These are phyloP conservation scores for Hypomesus transpacificus DNA, from an alignment of 2,113 vertebrate genomes.

Conservation along the genomic window DNA sequence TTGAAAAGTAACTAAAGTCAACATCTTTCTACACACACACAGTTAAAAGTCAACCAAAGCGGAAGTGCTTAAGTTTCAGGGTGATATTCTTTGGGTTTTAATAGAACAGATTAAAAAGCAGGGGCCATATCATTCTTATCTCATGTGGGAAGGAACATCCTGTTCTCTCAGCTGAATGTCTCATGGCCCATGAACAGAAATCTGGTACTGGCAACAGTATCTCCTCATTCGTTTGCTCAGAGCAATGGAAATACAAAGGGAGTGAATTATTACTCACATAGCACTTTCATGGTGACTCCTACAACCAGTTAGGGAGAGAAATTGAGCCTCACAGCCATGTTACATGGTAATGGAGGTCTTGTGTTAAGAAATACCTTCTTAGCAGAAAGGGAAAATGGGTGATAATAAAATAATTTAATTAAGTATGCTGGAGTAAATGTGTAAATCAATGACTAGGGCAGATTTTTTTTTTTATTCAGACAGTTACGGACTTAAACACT, in stretches of 20 bases:
- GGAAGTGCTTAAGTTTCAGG: too few relatives aligned
- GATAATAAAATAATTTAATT: constrained; percentile 8
- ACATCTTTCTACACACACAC: too few relatives aligned
- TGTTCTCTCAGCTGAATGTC: background rate
- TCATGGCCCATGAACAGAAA: background rate
- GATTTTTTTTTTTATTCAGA: background rate
- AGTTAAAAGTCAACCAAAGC: too few relatives aligned
- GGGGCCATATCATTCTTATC: constrained; percentile 1
- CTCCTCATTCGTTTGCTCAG: constrained; percentile 11
- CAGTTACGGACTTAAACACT: background rate
- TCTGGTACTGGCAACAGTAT: constrained; percentile 5
- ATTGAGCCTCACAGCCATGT: constrained; percentile 9
- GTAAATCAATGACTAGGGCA: constrained; percentile 2
- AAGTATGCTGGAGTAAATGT: constrained; percentile 7
- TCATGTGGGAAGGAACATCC: background rate
- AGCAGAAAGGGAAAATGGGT: background rate
- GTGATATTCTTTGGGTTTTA: background rate
- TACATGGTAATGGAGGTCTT: constrained; percentile 1
- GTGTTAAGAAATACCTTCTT: background rate
- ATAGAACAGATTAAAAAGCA: background rate
- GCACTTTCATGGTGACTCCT: constrained; percentile 8
- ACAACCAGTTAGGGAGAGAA: constrained; percentile 2
- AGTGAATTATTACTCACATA: constrained; percentile 8
- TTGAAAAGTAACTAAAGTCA: too few relatives aligned
- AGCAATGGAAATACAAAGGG: constrained; percentile 2